Percentiles rank a stretch among this genome's conserved stretches.
Evolutionary conservation across 2,888 invertebrate genomes (phyloP).

Genomic region (Coelinius sp.): DNA sequence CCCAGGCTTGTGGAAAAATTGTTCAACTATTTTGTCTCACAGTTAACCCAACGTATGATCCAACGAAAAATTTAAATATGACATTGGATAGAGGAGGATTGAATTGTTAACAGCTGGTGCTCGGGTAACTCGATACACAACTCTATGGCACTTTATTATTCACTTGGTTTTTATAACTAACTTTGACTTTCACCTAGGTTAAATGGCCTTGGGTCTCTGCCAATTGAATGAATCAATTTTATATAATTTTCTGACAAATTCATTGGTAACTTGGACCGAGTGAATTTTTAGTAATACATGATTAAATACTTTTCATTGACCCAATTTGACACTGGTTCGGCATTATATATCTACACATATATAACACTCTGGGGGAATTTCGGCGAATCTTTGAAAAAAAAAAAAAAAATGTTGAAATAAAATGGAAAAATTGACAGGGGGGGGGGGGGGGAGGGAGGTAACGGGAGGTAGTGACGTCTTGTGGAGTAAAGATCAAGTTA

Average conservation of each 20-base stretch:
- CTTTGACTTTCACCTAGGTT: neutral
- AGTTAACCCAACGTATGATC: neutral
- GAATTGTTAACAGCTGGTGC: constrained; percentile 20
- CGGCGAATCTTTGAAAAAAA: neutral
- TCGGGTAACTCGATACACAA: constrained; percentile 12
- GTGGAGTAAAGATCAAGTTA: neutral
- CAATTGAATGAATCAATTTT: neutral
- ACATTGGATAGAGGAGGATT: neutral
- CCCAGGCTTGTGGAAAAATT: neutral
- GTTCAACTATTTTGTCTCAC: neutral
- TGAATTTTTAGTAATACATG: neutral
- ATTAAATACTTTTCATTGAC: constrained; percentile 3
- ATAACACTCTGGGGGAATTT: too few species aligned
- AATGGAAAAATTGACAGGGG: neutral
- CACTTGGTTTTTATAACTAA: neutral
- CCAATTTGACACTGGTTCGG: constrained; percentile 19
- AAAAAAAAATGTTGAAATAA: neutral
- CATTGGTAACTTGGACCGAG: neutral
- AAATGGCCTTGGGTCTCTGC: neutral
- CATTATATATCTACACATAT: too few species aligned
- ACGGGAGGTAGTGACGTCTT: neutral
- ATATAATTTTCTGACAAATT: neutral
- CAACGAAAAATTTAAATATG: neutral
- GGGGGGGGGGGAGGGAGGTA: too few species aligned
- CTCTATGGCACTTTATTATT: constrained; percentile 12